Conservation (phyloP, 2,888 invertebrate genomes). For the Cybosia mesomella region DNA sequence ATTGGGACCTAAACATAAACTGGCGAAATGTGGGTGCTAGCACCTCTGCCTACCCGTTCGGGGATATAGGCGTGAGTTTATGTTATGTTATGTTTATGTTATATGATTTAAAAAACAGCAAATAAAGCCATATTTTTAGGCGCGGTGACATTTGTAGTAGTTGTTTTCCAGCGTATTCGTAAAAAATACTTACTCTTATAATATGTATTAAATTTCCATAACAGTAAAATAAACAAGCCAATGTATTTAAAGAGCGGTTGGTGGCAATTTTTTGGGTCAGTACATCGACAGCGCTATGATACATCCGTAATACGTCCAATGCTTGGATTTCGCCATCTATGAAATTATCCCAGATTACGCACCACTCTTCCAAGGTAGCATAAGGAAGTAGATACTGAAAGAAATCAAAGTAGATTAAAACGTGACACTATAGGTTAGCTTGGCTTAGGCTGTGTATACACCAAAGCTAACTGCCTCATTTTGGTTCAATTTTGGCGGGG, state of each 20-base stretch:
- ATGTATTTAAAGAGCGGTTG: constrained; percentile 60
- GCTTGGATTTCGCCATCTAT: constrained; percentile 41
- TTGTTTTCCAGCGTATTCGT: not conserved
- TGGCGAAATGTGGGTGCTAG: too few species aligned
- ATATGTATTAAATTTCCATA: constrained; percentile 68
- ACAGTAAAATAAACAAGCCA: constrained; percentile 70
- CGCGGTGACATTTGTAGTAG: too few species aligned
- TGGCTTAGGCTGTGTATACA: not conserved
- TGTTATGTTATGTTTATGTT: too few species aligned
- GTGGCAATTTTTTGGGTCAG: constrained; percentile 60
- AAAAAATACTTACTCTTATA: constrained; percentile 64
- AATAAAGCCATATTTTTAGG: too few species aligned
- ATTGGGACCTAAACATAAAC: too few species aligned
- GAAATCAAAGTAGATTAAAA: not conserved
- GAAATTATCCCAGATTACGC: constrained; percentile 70
- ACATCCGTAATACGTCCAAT: constrained; percentile 31
- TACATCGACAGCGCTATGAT: constrained; percentile 62
- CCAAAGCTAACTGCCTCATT: too few species aligned
- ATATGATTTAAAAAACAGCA: too few species aligned
- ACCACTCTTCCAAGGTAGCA: constrained; percentile 73
- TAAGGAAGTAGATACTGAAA: constrained; percentile 68
- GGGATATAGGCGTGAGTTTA: too few species aligned
- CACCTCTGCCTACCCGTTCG: too few species aligned
- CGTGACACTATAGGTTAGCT: not conserved
- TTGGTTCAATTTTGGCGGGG: too few species aligned